A percentile compares a stretch with the other conserved stretches of the same genome.
Evolutionary conservation across 1,140 invertebrate genomes (phyloP).

Genomic region (Phthorimaea operculella): DNA sequence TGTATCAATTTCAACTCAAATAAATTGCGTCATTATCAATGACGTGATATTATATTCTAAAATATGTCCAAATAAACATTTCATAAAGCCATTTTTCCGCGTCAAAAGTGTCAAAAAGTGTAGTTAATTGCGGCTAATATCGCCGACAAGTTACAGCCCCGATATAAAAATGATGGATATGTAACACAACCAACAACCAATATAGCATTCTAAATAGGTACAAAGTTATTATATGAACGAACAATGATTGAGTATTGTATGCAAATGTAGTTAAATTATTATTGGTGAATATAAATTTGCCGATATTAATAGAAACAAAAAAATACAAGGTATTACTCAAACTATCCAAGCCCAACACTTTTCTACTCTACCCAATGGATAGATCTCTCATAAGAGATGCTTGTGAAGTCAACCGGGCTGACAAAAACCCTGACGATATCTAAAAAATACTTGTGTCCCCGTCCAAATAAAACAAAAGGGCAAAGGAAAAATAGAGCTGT

Average conservation of each 20-base stretch:
- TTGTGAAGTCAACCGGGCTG: background rate
- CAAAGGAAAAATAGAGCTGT: background rate
- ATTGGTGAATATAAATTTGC: background rate
- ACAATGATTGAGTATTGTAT: background rate
- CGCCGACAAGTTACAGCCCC: constrained; percentile 49
- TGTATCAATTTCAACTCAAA: no score
- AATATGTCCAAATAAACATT: constrained; percentile 18
- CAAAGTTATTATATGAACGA: constrained; percentile 32
- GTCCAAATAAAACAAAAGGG: background rate
- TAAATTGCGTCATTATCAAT: no score
- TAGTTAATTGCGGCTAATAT: constrained; percentile 60
- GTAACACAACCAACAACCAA: constrained; percentile 5
- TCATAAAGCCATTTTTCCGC: constrained; percentile 41
- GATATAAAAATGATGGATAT: constrained; percentile 61
- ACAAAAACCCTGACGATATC: background rate
- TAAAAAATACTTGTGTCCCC: background rate
- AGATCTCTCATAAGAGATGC: background rate
- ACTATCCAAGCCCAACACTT: background rate
- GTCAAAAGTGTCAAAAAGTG: constrained; percentile 55
- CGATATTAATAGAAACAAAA: background rate
- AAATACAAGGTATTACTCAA: background rate
- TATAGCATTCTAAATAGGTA: constrained; percentile 20
- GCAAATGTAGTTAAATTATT: background rate
- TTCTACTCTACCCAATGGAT: background rate
- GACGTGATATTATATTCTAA: no score